Conservation (phyloP, 2,888 invertebrate genomes). For the Drosophila maculinotata region DNA sequence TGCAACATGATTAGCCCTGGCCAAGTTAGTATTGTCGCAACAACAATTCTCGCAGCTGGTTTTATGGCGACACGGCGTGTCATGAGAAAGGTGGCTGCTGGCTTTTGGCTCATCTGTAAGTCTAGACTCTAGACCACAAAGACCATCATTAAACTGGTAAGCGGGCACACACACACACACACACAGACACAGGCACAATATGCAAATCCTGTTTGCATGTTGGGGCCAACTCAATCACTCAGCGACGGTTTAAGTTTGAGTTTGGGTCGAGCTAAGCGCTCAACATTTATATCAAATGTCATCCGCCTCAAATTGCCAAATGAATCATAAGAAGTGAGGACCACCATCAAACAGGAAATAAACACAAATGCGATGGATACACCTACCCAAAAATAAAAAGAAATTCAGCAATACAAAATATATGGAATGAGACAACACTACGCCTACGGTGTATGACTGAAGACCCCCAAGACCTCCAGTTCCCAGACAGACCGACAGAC, state of each 20-base stretch:
- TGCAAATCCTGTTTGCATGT: conserved; percentile 66
- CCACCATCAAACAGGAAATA: conserved; percentile 81
- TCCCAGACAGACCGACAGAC: conserved; percentile 17
- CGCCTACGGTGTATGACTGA: conserved; percentile 52
- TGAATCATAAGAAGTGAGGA: conserved; percentile 72
- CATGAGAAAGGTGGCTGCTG: conserved; percentile 55
- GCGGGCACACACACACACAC: conserved; percentile 14
- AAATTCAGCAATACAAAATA: background rate
- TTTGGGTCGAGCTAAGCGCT: conserved; percentile 28
- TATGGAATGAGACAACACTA: conserved; percentile 29
- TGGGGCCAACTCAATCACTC: conserved; percentile 55
- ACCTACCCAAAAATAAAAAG: conserved; percentile 56
- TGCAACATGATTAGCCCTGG: conserved; percentile 51
- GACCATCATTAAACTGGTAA: conserved; percentile 46
- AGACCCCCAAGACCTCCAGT: conserved; percentile 37
- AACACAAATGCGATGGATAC: conserved; percentile 53
- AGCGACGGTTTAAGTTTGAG: conserved; percentile 14
- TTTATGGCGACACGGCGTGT: conserved; percentile 67
- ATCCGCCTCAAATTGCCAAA: conserved; percentile 75
- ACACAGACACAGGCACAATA: conserved; percentile 48
- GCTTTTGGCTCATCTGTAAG: conserved; percentile 49
- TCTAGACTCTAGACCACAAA: conserved; percentile 53
- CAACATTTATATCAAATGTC: conserved; percentile 80
- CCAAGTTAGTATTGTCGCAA: conserved; percentile 30
- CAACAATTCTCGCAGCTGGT: conserved; percentile 26